Evolutionary conservation across 2,113 vertebrate genomes (phyloP), one percentile per base, ranked within the genome.

Genomic region (Osmerus mordax): DNA sequence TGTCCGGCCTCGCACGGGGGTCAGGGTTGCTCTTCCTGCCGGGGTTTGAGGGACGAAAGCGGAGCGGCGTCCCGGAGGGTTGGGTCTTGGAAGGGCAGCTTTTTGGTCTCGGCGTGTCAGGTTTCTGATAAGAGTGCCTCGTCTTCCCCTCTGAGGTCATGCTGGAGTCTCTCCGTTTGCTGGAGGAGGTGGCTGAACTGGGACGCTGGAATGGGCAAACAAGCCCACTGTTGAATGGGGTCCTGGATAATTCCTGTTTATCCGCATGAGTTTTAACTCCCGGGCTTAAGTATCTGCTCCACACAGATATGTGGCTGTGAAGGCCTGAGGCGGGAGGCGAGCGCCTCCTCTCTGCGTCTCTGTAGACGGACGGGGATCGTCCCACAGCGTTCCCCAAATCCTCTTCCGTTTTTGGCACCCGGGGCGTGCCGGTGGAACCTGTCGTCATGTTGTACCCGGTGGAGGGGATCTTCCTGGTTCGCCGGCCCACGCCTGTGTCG

Each of bases 41-140:
- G 32, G 62, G 29, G 28, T 4, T 32, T 12, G 41, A 11, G 41
- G 41, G 15, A 51, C 41, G 16, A 13, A 14, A 19, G n/a, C 47
- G 8, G n/a, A 1, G 12, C 12, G 9, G 12, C 1, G 64, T 14
- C 36, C 12, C 41, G 5, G 12, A 13, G 9, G 64, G n/a, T 16
- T 21, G 41, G 36, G 14, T 41, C 41, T 23, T 65, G 9, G 64
- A 21, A n/a, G 36, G 32, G 53, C 52, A 52, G 29, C 41, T 66
- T 55, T 63, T 65, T 2, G 65, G 69, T 55, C 68, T 56, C 4
- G 55, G 72, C 6, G 69, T 65, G 60, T 70, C 65, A 51, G 68
- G 68, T 65, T 61, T 74, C 66, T 36, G 64, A 61, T 61, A 59
- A 56, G 55, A 4, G 11, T 52, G 36, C 14, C 41, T 15, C 41